phyloP scores from a whole-genome alignment of 2,113 vertebrate genomes.

The Setophaga coronata region DNA sequence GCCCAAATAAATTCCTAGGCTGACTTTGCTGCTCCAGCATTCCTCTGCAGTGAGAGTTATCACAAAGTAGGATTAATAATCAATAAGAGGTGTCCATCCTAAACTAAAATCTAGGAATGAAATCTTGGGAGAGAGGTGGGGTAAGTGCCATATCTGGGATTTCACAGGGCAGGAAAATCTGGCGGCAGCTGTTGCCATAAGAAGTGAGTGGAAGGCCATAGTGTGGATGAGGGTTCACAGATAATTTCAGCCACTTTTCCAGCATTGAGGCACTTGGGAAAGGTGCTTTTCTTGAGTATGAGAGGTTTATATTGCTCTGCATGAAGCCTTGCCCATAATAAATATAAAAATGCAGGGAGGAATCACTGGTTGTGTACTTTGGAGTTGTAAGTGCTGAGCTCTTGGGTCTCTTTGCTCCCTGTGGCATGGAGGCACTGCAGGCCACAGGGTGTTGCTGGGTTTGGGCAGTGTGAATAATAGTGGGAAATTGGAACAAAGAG shows the following conservation, averaged over 20 bases:
- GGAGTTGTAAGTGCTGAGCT: background rate
- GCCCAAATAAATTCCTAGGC: background rate
- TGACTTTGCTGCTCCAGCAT: background rate
- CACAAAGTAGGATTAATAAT: background rate
- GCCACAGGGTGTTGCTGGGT: background rate
- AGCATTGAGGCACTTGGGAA: background rate
- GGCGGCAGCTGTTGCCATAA: background rate
- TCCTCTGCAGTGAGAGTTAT: background rate
- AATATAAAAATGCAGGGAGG: background rate
- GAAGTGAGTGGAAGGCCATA: background rate
- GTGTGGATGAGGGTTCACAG: background rate
- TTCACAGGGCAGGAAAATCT: background rate
- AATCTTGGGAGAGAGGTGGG: background rate
- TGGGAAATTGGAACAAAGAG: slow-evolving; percentile 69
- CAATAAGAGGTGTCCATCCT: background rate
- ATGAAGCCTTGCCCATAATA: background rate
- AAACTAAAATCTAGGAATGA: background rate
- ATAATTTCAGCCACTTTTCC: background rate
- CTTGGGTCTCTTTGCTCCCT: background rate
- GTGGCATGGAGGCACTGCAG: background rate
- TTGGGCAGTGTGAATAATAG: slow-evolving; percentile 44
- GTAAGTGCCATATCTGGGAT: background rate
- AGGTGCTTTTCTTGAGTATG: background rate
- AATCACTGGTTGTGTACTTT: accelerated
- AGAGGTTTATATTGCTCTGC: background rate